phyloP scores from a whole-genome alignment of 1,140 invertebrate genomes.

The Macrostomum lignano region DNA sequence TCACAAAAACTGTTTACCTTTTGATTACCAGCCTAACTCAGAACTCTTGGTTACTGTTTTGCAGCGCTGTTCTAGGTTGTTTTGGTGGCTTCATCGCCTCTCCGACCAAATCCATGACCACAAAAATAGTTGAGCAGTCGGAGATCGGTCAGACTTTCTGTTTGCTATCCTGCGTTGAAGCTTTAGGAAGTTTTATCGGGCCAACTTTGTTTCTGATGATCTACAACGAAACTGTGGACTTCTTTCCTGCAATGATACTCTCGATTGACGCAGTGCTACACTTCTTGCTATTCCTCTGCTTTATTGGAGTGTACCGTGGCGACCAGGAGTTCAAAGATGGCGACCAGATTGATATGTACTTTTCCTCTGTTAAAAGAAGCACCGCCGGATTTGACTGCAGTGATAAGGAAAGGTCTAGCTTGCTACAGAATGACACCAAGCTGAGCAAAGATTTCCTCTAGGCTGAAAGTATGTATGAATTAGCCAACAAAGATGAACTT shows the following conservation, averaged over 20 bases:
- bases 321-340: too few relatives aligned
- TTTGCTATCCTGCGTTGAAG: constrained; percentile 16
- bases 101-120: constrained; percentile 15
- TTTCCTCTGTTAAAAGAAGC: too few relatives aligned
- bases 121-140: constrained; percentile 14
- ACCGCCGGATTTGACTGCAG: too few relatives aligned
- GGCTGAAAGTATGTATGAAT: too few relatives aligned
- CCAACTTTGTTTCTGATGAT: constrained; percentile 17
- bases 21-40: constrained; percentile 14
- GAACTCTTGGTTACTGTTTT: constrained; percentile 20
- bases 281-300: constrained; percentile 1
- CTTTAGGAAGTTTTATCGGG: constrained; percentile 17
- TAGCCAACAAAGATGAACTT: too few relatives aligned
- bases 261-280: constrained; percentile 10
- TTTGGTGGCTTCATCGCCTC: constrained; percentile 17
- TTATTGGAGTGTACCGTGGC: constrained; percentile 1
- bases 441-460: too few relatives aligned
- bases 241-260: constrained; percentile 16
- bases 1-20: constrained; percentile 13
- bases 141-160: constrained; percentile 18
- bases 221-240: constrained; percentile 14
- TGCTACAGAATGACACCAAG: too few relatives aligned
- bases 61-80: constrained; percentile 14
- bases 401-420: too few relatives aligned
- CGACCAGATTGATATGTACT: too few relatives aligned